Evolutionary conservation across 2,113 vertebrate species (phyloP).

Genomic region (Brienomyrus brachyistius): DNA sequence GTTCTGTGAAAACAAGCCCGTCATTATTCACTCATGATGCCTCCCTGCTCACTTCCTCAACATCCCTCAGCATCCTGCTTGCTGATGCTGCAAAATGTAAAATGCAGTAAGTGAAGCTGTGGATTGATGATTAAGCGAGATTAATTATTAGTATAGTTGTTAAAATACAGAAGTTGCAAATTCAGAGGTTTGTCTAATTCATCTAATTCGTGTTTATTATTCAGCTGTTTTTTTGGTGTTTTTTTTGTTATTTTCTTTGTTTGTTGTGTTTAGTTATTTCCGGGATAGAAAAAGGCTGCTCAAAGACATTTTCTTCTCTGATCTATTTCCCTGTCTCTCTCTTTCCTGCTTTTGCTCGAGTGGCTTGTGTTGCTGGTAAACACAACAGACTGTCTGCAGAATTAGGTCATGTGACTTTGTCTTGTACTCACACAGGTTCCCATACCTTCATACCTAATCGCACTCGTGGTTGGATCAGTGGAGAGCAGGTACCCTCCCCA

Average conservation of each 20-base stretch:
- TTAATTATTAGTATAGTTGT: neutral
- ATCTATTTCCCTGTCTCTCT: neutral
- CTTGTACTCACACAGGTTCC: conserved; percentile 68
- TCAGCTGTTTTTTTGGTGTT: neutral
- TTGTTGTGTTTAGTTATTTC: neutral
- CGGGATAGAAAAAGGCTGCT: neutral
- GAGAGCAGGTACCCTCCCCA: conserved; percentile 81
- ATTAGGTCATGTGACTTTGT: neutral
- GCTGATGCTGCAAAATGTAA: neutral
- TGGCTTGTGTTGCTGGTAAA: too few relatives aligned
- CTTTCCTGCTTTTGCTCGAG: neutral
- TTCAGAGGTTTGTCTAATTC: neutral
- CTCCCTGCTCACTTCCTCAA: neutral
- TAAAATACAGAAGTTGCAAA: neutral
- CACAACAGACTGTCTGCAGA: neutral
- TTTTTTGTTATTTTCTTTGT: neutral
- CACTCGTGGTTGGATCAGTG: conserved; percentile 84
- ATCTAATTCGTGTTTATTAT: neutral
- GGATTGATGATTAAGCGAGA: neutral
- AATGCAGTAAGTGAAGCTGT: neutral
- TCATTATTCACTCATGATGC: neutral
- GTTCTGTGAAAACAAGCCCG: neutral
- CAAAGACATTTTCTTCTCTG: neutral
- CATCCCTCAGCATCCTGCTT: neutral
- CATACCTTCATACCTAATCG: conserved; percentile 89